Conservation (phyloP, 2,113 vertebrate genomes). For the Aldabrachelys gigantea region DNA sequence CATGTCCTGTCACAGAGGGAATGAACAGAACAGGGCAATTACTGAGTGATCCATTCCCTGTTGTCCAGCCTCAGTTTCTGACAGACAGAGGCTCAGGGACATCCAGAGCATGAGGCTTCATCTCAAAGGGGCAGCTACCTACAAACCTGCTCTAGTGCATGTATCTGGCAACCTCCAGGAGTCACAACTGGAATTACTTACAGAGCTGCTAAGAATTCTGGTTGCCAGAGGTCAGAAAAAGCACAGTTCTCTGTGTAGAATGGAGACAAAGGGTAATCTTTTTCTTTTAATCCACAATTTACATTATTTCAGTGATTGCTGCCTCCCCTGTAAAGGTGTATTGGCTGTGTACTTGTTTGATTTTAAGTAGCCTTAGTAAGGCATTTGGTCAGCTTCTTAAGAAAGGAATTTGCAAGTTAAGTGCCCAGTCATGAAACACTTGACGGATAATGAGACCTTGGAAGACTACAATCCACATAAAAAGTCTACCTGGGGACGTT, state of each 20-base stretch:
- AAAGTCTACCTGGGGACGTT: too few relatives aligned
- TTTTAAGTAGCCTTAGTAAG: too few relatives aligned
- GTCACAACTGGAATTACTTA: background rate
- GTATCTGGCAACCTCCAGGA: background rate
- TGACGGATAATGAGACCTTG: too few relatives aligned
- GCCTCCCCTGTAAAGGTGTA: background rate
- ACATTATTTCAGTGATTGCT: background rate
- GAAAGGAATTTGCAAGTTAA: too few relatives aligned
- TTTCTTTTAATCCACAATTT: background rate
- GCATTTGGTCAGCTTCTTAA: too few relatives aligned
- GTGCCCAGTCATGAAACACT: too few relatives aligned
- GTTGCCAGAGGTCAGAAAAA: accelerated
- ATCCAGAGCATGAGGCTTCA: background rate
- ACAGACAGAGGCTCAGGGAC: background rate
- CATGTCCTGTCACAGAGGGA: background rate
- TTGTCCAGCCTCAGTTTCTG: background rate
- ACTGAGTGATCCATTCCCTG: background rate
- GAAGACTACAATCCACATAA: too few relatives aligned
- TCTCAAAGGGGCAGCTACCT: background rate
- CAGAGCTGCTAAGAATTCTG: accelerated
- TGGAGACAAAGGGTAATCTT: background rate
- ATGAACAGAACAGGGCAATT: background rate
- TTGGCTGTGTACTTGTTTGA: too few relatives aligned
- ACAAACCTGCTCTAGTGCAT: background rate
- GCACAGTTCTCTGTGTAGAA: accelerated